Conservation (phyloP, 2,797 vertebrate genomes). For the Amazona ochrocephala region DNA sequence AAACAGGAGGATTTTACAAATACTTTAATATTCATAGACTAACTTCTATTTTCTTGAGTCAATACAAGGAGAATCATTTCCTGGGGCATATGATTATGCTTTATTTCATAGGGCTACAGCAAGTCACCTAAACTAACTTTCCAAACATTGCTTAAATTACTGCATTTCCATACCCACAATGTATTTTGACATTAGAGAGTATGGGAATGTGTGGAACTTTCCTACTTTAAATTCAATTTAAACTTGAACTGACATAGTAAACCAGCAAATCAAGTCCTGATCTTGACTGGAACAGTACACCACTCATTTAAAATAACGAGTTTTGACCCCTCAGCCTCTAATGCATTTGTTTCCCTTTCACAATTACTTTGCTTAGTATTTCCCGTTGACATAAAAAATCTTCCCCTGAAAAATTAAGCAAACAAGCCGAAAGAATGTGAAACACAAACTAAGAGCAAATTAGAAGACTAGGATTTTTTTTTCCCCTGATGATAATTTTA, state of each 20-base stretch:
- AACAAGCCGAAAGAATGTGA: conserved; percentile 10
- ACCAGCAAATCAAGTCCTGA: not conserved
- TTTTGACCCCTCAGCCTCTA: not conserved
- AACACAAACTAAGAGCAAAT: conserved; percentile 6
- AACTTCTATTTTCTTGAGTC: not conserved
- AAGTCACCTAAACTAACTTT: not conserved
- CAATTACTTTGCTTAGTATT: conserved; percentile 1
- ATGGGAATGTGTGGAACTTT: not conserved
- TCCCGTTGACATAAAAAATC: not conserved
- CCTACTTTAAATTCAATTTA: not conserved
- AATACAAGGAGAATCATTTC: not conserved
- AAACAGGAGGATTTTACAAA: not conserved
- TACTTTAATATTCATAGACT: not conserved
- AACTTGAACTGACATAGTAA: not conserved
- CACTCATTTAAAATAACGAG: not conserved
- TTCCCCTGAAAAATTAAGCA: conserved; percentile 18
- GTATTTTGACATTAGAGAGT: not conserved
- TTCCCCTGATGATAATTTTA: conserved; percentile 47
- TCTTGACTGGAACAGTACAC: not conserved
- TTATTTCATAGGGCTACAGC: not conserved
- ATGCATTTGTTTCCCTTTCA: conserved; percentile 5
- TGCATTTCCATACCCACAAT: not conserved
- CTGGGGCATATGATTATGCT: not conserved
- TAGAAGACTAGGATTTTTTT: not conserved
- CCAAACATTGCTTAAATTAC: not conserved